Evolutionary conservation across 2,888 invertebrate species (phyloP).

Genomic region (Tromatobia lineatoria): DNA sequence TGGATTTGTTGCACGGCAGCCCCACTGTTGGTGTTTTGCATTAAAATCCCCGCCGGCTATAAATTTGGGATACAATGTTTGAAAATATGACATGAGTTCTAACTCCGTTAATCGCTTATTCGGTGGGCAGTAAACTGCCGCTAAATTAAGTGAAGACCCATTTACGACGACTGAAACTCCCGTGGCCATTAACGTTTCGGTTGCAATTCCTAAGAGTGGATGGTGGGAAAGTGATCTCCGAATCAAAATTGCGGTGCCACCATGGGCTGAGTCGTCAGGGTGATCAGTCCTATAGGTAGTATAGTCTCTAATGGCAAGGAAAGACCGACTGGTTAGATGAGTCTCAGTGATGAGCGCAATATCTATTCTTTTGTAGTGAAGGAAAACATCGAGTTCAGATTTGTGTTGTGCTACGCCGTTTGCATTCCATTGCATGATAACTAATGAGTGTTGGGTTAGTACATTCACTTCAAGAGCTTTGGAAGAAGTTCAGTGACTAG

Average conservation of each 20-base stretch:
- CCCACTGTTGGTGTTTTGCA: conserved; percentile 68
- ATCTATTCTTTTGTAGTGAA: conserved; percentile 54
- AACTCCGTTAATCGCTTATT: conserved; percentile 22
- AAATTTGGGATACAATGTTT: conserved; percentile 60
- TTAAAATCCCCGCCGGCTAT: conserved; percentile 64
- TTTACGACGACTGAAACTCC: not conserved
- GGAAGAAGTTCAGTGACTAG: conserved; percentile 1
- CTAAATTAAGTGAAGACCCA: conserved; percentile 4
- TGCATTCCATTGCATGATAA: conserved; percentile 23
- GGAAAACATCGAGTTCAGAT: conserved; percentile 27
- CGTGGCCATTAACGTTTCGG: conserved; percentile 58
- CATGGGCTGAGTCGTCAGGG: no score
- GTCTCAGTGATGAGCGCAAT: conserved; percentile 51
- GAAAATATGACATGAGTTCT: conserved; percentile 49
- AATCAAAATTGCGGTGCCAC: conserved; percentile 47
- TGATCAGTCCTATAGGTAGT: conserved; percentile 53
- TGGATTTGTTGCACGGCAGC: conserved; percentile 59
- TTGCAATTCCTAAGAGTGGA: conserved; percentile 34
- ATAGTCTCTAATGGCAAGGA: conserved; percentile 53
- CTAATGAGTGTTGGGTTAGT: not conserved
- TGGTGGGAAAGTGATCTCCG: conserved; percentile 62
- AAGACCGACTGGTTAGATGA: conserved; percentile 56
- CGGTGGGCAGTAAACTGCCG: conserved; percentile 58
- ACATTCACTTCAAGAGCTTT: not conserved
- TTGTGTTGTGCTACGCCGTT: conserved; percentile 13